Conservation (phyloP, 2,888 invertebrate genomes). For the Phortica okadai region DNA sequence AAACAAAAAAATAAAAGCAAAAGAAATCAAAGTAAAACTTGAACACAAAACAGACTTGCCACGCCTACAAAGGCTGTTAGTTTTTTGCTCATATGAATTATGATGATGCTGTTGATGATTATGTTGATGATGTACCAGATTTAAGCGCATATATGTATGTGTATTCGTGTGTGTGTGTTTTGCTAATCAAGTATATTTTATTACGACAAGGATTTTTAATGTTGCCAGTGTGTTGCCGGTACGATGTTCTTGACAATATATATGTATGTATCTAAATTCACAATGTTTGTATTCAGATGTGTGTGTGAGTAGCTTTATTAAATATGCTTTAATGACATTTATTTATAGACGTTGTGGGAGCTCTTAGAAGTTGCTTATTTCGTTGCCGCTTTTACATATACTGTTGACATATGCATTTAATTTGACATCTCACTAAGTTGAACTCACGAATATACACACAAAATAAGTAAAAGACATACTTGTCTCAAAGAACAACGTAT, state of each 20-base stretch:
- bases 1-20: no score
- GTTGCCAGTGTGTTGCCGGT: slow-evolving; percentile 9
- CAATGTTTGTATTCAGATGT: background rate
- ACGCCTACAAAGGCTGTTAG: no score
- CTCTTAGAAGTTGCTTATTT: background rate
- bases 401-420: slow-evolving; percentile 15
- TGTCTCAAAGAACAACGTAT: no score
- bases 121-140: background rate
- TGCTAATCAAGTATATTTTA: slow-evolving; percentile 53
- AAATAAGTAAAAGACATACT: no score
- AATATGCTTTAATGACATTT: slow-evolving; percentile 57
- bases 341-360: slow-evolving; percentile 42
- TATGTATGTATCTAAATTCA: background rate
- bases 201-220: slow-evolving; percentile 51
- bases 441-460: no score
- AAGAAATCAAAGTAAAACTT: no score
- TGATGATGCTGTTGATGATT: no score
- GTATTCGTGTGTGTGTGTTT: slow-evolving; percentile 21
- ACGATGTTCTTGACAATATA: background rate
- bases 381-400: background rate
- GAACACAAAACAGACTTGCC: no score
- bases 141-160: background rate
- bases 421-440: background rate
- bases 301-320: slow-evolving; percentile 47
- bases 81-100: no score